Evolutionary conservation across 2,888 invertebrate genomes (phyloP).

Genomic region (Cantharis nigra): DNA sequence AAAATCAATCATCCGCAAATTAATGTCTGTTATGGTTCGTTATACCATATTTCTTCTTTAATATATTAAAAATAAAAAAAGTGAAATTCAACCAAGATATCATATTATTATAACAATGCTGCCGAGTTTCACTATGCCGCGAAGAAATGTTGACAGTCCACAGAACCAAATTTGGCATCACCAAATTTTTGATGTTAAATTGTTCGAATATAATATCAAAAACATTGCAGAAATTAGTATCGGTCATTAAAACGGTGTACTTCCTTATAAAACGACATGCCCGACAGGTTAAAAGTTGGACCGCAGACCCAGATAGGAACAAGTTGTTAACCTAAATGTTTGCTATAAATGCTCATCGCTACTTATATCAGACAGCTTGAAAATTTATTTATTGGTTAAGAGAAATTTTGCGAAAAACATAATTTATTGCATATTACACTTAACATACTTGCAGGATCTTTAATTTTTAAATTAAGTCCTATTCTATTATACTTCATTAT

Average conservation of each 20-base stretch:
- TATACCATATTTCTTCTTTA: neutral
- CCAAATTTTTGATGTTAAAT: neutral
- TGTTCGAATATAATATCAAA: neutral
- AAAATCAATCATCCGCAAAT: neutral
- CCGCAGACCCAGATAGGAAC: conserved; percentile 26
- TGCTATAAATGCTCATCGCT: conserved; percentile 9
- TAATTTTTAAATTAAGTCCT: neutral
- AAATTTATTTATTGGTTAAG: conserved; percentile 2
- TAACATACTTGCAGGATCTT: neutral
- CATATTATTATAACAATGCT: neutral
- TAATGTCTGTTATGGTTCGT: neutral
- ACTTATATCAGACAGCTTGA: neutral
- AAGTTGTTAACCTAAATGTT: conserved; percentile 28
- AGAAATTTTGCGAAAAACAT: neutral
- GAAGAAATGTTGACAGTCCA: neutral
- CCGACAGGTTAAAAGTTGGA: conserved; percentile 23
- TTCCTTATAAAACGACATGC: conserved; percentile 18
- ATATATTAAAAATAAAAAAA: neutral
- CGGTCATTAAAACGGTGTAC: conserved; percentile 20
- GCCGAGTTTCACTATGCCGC: neutral
- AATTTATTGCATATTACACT: neutral
- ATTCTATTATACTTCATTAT: neutral
- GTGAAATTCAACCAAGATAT: neutral
- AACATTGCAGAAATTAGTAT: neutral
- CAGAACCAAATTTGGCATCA: neutral